Percentiles rank a stretch among this genome's conserved stretches.
These are phyloP conservation scores for Phalanger gymnotis DNA, from an alignment of 2,797 vertebrate species.

Conservation along the genomic window DNA sequence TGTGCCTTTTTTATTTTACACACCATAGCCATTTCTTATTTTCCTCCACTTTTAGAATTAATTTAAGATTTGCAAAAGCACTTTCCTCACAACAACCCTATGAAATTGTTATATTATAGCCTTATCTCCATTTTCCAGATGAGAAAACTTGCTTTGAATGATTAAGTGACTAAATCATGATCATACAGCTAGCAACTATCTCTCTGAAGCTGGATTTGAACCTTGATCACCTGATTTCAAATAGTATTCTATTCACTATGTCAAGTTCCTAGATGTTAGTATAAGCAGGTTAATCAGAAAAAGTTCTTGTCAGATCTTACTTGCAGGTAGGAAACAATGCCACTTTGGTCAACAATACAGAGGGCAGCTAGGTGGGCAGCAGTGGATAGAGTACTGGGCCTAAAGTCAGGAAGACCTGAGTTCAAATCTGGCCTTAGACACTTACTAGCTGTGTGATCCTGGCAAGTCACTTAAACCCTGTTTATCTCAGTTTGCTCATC, in stretches of 20 bases:
- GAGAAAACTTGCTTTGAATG: neutral
- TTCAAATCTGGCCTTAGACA: neutral
- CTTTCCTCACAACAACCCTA: neutral
- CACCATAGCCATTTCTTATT: neutral
- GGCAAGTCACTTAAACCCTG: too few species aligned
- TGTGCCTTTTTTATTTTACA: neutral
- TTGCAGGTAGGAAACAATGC: neutral
- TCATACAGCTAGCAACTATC: neutral
- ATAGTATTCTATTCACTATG: neutral
- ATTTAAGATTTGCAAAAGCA: neutral
- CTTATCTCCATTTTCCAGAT: neutral
- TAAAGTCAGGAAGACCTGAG: neutral
- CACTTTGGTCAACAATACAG: neutral
- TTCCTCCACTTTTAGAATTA: neutral
- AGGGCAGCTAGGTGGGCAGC: neutral
- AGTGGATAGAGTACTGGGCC: neutral
- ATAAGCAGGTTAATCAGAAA: neutral
- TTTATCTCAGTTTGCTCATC: too few species aligned
- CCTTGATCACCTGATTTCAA: neutral
- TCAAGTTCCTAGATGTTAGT: neutral
- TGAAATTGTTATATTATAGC: neutral
- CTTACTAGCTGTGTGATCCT: neutral
- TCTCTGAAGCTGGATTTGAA: neutral
- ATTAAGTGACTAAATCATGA: neutral
- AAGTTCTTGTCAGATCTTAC: neutral